These are phyloP conservation scores for Plemyria rubiginata DNA, from an alignment of 2,888 invertebrate species.

Conservation along the genomic window DNA sequence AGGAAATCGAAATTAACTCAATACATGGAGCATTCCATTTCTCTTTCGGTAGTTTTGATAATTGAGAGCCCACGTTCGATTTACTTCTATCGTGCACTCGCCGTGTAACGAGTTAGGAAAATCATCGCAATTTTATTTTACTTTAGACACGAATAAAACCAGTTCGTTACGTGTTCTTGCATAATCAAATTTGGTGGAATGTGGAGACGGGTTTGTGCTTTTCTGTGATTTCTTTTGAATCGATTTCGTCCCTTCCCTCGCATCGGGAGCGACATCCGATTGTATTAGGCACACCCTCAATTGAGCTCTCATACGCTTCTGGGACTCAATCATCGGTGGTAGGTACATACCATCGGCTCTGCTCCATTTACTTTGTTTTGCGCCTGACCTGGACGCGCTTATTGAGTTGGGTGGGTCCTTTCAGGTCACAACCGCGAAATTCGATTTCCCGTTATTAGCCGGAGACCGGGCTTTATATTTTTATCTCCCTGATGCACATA, in stretches of 20 bases:
- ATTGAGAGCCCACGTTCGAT: slow-evolving; percentile 65
- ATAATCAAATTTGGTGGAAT: slow-evolving; percentile 35
- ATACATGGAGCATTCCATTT: slow-evolving; percentile 79
- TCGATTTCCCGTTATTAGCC: slow-evolving; percentile 64
- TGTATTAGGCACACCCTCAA: slow-evolving; percentile 63
- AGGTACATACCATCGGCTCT: slow-evolving; percentile 59
- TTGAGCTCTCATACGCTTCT: slow-evolving; percentile 56
- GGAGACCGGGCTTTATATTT: slow-evolving; percentile 41
- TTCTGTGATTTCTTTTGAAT: slow-evolving; percentile 41
- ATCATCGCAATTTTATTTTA: slow-evolving; percentile 51
- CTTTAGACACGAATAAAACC: slow-evolving; percentile 31
- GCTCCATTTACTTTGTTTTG: slow-evolving; percentile 68
- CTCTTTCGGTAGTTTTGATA: slow-evolving; percentile 78
- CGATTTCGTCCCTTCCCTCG: slow-evolving; percentile 51
- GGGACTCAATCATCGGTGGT: slow-evolving; percentile 57
- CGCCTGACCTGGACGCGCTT: slow-evolving; percentile 57
- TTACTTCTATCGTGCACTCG: slow-evolving; percentile 65
- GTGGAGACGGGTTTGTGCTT: slow-evolving; percentile 23
- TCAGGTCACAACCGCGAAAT: slow-evolving; percentile 55
- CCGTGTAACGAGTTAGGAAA: slow-evolving; percentile 46
- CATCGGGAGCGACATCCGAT: slow-evolving; percentile 64
- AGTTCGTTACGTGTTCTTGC: slow-evolving; percentile 35
- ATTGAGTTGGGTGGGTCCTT: slow-evolving; percentile 53
- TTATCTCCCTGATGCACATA: slow-evolving; percentile 41
- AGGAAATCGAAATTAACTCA: slow-evolving; percentile 83